Base-by-base conservation (phyloP, 2,888 invertebrate genomes). In the Crioceris asparagi region DNA sequence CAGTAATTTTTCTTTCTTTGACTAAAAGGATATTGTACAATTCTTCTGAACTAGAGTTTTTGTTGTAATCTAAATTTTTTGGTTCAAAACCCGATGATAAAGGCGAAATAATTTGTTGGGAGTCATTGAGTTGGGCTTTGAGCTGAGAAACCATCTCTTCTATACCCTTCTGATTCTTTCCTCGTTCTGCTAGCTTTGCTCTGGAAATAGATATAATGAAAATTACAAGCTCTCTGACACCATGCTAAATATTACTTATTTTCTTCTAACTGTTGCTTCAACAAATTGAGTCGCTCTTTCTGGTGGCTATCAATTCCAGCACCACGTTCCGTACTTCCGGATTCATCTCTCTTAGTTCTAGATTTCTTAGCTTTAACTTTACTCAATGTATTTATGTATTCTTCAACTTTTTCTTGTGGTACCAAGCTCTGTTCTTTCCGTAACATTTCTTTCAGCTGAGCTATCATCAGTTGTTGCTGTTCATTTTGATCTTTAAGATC, bases 1-100 rank as follows among this genome's bases (percentile, higher is more conserved):
- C 79, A 23, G 71, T 56, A 38, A 83, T 72, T 52, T 69, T 70
- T 39, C 69, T 72, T 54, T 80, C 80, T 52, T 78, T 78, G 41
- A 70, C 71, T 11, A 74, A 64, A 41, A 76, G 61, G 50, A 62
- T 57, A 40, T 59, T 60, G 43, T 61, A 61, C 17, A 66, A 44
- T 46, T 66, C 65, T 43, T 65, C 61, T 11, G 57, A 55, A 37
- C 54, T 52, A 10, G 56, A 55, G 41, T 54, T 56, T 40, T 55
- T 53, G 35, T 47, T 61, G 40, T 62, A 64, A 35, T 64, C 61
- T 12, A 51, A 43, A 47, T 52, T 55, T 41, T 48, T 54, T 6
- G 51, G 41, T 35, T 59, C 59, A 18, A 49, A 44, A 1, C 60
- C 54, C 19, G 58, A 37, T 3, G 61, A 53, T 29, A 54, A 51